Evolutionary conservation across 2,888 invertebrate genomes (phyloP).

Genomic region (Ennomos fuscantarius): DNA sequence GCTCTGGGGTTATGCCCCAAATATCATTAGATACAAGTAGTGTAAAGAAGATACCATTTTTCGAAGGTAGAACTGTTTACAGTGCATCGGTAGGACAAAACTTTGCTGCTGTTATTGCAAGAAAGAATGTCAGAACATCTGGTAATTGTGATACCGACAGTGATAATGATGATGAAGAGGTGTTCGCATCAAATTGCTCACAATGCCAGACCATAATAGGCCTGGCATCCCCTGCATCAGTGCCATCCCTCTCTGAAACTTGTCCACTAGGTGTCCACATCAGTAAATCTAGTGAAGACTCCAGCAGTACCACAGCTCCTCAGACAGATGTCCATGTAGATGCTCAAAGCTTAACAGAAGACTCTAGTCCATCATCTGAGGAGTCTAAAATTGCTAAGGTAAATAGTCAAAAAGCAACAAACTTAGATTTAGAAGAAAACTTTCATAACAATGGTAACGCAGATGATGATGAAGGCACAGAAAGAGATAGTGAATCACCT

Average conservation of each 20-base stretch:
- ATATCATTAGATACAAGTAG: slow-evolving; percentile 85
- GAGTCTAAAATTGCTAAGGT: slow-evolving; percentile 80
- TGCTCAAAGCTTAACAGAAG: slow-evolving; percentile 83
- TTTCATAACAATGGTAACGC: slow-evolving; percentile 51
- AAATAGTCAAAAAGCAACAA: slow-evolving; percentile 63
- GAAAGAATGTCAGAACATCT: slow-evolving; percentile 83
- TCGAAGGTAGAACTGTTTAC: slow-evolving; percentile 88
- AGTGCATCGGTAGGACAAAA: slow-evolving; percentile 90
- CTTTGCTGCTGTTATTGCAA: slow-evolving; percentile 90
- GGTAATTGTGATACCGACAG: slow-evolving; percentile 85
- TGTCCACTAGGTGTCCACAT: slow-evolving; percentile 87
- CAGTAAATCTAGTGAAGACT: slow-evolving; percentile 86
- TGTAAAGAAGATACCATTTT: slow-evolving; percentile 88
- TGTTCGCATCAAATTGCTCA: slow-evolving; percentile 88
- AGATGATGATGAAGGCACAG: slow-evolving; percentile 58
- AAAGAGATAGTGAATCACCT: slow-evolving; percentile 57
- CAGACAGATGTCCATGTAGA: slow-evolving; percentile 84
- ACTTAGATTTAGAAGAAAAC: slow-evolving; percentile 54
- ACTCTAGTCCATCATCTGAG: slow-evolving; percentile 84
- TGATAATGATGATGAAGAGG: slow-evolving; percentile 86
- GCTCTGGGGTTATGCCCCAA: slow-evolving; percentile 88
- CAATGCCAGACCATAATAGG: slow-evolving; percentile 86
- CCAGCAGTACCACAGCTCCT: slow-evolving; percentile 85
- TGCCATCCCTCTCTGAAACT: slow-evolving; percentile 86
- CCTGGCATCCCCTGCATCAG: slow-evolving; percentile 84